These are phyloP conservation scores for Telmatochromis brachygnathus DNA, from an alignment of 2,113 vertebrate species.

Conservation along the genomic window DNA sequence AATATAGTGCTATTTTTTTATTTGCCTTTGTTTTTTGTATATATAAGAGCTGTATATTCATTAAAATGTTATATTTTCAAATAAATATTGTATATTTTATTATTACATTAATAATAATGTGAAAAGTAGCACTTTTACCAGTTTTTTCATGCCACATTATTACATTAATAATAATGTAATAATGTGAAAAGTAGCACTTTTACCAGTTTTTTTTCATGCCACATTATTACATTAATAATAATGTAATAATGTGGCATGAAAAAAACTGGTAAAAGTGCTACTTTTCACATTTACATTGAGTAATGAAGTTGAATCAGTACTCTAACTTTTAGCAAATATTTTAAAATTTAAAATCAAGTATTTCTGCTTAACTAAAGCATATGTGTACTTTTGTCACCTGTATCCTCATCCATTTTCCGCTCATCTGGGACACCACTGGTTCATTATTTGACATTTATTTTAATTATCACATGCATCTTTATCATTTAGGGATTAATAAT, in stretches of 20 bases:
- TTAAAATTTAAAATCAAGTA: background rate
- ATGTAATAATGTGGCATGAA: background rate
- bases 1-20: background rate
- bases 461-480: rapidly evolving
- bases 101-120: background rate
- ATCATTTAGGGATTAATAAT: background rate
- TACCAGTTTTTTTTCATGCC: no score
- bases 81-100: background rate
- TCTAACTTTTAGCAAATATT: background rate
- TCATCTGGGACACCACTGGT: background rate
- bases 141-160: no score
- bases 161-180: no score
- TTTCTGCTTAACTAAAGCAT: background rate
- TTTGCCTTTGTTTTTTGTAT: background rate
- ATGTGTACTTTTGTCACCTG: background rate
- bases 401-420: background rate
- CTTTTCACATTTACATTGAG: rapidly evolving
- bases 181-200: no score
- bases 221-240: background rate
- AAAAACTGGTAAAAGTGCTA: background rate
- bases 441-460: background rate
- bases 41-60: rapidly evolving
- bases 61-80: background rate
- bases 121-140: no score
- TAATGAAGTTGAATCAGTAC: background rate